Conservation (phyloP, 2,113 vertebrate species). For the Eublepharis macularius region DNA sequence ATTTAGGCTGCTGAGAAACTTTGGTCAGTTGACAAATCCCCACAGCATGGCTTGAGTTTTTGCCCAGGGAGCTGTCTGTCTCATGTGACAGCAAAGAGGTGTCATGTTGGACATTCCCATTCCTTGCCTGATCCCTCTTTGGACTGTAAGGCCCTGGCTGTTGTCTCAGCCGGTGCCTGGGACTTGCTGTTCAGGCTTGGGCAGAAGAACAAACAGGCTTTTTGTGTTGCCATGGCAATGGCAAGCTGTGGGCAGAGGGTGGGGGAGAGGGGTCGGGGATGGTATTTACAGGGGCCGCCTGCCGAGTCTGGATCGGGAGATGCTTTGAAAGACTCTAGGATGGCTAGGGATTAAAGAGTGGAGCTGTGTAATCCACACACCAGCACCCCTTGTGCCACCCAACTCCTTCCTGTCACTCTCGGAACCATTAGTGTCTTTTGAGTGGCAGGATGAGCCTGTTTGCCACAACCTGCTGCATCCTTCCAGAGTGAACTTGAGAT, state of each 20-base stretch:
- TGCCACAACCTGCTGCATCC: not conserved
- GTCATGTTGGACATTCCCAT: not conserved
- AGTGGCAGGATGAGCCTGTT: not conserved
- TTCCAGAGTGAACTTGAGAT: not conserved
- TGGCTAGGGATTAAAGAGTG: not conserved
- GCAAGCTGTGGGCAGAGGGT: not conserved
- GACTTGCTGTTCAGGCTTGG: not conserved
- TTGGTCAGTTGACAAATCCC: not conserved
- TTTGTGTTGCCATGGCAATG: conserved; percentile 6
- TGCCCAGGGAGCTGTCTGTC: not conserved
- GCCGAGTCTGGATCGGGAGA: not conserved
- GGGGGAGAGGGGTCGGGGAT: not conserved
- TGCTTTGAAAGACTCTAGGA: not conserved
- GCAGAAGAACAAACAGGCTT: conserved; percentile 19
- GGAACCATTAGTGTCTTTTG: not conserved
- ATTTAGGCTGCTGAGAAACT: not conserved
- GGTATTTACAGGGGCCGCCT: not conserved
- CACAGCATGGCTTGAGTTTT: not conserved
- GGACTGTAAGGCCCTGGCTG: not conserved
- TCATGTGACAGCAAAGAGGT: not conserved
- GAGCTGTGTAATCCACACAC: not conserved
- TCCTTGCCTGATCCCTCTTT: not conserved
- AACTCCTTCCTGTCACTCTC: not conserved
- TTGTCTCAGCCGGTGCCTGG: not conserved
- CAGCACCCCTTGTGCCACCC: not conserved